Base-by-base conservation (phyloP, 1,140 invertebrate genomes). In the Plutomurus gul region DNA sequence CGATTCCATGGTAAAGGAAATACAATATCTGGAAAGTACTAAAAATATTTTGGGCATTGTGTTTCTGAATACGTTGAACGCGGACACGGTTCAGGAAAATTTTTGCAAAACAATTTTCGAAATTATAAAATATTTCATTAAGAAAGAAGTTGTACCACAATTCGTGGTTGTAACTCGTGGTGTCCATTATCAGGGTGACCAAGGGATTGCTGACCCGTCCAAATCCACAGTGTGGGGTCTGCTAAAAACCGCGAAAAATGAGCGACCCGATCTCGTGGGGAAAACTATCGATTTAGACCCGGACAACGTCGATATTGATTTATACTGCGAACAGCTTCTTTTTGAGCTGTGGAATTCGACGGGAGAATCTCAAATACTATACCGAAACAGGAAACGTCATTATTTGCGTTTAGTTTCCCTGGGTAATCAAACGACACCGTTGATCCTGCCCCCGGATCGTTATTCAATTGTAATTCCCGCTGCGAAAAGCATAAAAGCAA, bases 111-210 rank as follows among this genome's bases (percentile, higher is more conserved):
- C n/a, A n/a, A n/a, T n/a, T n/a, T n/a, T n/a, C n/a, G n/a, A n/a
- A n/a, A n/a, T n/a, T n/a, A n/a, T n/a, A n/a, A n/a, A n/a, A n/a
- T n/a, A n/a, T n/a, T n/a, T n/a, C n/a, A n/a, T n/a, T n/a, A n/a
- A n/a, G n/a, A n/a, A n/a, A n/a, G n/a, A n/a, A n/a, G n/a, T n/a
- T n/a, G n/a, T n/a, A 36, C 74, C 74, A 37, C 25, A 56, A n/a
- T 10, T 75, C 6, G 10, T 75, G 8, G 11, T 49, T 7, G n/a
- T 75, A 8, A 47, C 47, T 5, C 43, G 36, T 8, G 74, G 74
- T 7, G 47, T 75, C 6, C 47, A 51, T 36, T 75, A 75, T 46
- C 47, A 49, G 47, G 74, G 74, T 4, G 74, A 75, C 13, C 20
- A 51, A 5, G 13, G 8, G 13, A 1, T 22, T n/a, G 76, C 36